Percentiles rank a stretch among this genome's conserved stretches.
Evolutionary conservation across 1,140 invertebrate species (phyloP).

Genomic region (Cydia pomonella): DNA sequence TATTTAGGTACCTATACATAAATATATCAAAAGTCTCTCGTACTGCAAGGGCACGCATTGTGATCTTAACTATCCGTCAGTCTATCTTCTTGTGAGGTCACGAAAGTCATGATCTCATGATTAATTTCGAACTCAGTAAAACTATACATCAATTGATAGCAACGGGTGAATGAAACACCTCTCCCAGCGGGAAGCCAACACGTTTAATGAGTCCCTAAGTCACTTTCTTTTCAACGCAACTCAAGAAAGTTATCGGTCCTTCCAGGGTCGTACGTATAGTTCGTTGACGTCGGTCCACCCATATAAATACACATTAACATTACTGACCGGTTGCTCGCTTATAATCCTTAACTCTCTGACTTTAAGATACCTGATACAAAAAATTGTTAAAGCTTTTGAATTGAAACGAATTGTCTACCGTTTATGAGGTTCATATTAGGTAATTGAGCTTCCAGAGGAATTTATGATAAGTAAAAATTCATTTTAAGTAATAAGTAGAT

Average conservation of each 20-base stretch:
- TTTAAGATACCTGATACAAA: neutral
- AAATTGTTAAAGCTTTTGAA: neutral
- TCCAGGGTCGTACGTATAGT: slow-evolving; percentile 24
- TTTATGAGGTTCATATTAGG: slow-evolving; percentile 6
- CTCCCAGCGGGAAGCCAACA: slow-evolving; percentile 22
- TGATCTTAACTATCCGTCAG: no score
- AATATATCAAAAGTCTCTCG: no score
- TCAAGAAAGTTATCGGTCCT: slow-evolving; percentile 25
- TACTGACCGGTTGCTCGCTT: neutral
- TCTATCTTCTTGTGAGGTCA: slow-evolving; percentile 2
- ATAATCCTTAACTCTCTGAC: neutral
- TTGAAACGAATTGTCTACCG: neutral
- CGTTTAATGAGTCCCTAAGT: slow-evolving; percentile 17
- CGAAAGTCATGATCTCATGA: neutral
- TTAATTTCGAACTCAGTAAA: slow-evolving; percentile 14
- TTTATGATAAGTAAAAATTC: no score
- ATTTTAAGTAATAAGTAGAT: neutral
- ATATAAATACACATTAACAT: neutral
- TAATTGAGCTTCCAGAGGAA: neutral
- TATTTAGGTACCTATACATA: no score
- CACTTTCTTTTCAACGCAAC: slow-evolving; percentile 29
- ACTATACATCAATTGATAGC: neutral
- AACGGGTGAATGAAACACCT: slow-evolving; percentile 21
- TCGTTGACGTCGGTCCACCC: slow-evolving; percentile 26
- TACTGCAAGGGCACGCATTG: no score